A percentile compares a stretch with the other conserved stretches of the same genome.
Conservation (phyloP, 2,797 vertebrate species). For the Hemibagrus guttatus region DNA sequence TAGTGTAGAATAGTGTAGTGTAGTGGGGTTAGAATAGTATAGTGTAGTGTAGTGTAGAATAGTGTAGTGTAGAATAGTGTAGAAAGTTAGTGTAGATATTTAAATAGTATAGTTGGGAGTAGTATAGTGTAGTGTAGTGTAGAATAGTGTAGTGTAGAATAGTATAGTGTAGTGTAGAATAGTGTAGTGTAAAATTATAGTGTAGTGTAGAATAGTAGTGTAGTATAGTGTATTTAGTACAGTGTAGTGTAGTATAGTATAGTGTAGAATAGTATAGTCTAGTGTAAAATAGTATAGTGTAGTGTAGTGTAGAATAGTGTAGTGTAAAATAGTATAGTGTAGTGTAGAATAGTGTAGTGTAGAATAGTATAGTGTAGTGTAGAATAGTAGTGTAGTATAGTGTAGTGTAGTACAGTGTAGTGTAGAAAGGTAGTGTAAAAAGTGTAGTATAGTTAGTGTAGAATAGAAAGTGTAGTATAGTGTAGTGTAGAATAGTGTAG, state of each 20-base stretch:
- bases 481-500: no score
- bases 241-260: not conserved
- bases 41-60: not conserved
- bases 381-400: no score
- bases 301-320: not conserved
- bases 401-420: not conserved
- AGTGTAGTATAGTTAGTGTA: no score
- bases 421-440: no score
- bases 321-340: not conserved
- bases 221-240: no score
- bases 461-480: no score
- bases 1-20: not conserved
- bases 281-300: not conserved
- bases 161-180: not conserved
- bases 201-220: not conserved
- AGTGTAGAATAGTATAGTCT: not conserved
- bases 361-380: not conserved
- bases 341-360: not conserved
- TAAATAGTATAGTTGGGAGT: not conserved
- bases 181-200: not conserved
- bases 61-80: constrained; percentile 15
- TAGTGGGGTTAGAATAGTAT: constrained; percentile 23
- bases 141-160: not conserved
- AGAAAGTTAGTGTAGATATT: no score
- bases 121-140: constrained; percentile 10